A percentile compares a stretch with the other conserved stretches of the same genome.
These are phyloP conservation scores for Pangasianodon gigas DNA, from an alignment of 2,113 vertebrate species.

Conservation along the genomic window DNA sequence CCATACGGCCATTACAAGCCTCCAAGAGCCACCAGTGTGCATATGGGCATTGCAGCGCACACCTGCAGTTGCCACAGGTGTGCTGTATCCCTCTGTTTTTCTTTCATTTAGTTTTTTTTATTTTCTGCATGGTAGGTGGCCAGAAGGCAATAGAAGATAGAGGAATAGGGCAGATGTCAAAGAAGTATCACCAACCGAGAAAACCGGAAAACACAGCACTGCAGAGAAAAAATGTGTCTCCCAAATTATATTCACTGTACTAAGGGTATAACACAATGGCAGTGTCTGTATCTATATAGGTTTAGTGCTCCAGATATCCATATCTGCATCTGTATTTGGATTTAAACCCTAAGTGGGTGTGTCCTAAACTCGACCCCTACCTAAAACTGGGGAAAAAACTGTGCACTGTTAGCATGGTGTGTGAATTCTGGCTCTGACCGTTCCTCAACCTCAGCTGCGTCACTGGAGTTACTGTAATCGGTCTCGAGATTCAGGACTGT, in stretches of 20 bases:
- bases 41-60: not conserved
- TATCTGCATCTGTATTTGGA: not conserved
- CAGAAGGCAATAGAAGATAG: not conserved
- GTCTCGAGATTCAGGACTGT: not conserved
- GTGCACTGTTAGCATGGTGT: not conserved
- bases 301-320: not conserved
- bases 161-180: not conserved
- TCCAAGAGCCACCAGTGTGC: constrained; percentile 9
- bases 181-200: not conserved
- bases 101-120: not conserved
- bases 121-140: not conserved
- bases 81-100: constrained; percentile 7
- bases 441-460: not conserved
- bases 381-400: not conserved
- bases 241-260: not conserved
- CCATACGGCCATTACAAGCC: constrained; percentile 7
- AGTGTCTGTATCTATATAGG: not conserved
- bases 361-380: not conserved
- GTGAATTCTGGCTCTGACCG: not conserved
- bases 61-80: constrained; percentile 28
- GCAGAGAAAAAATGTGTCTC: not conserved
- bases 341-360: not conserved
- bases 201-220: not conserved
- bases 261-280: not conserved
- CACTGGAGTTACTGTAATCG: no score